Base-by-base conservation (phyloP, 2,888 invertebrate species). In the Caenorhabditis uteleia region DNA sequence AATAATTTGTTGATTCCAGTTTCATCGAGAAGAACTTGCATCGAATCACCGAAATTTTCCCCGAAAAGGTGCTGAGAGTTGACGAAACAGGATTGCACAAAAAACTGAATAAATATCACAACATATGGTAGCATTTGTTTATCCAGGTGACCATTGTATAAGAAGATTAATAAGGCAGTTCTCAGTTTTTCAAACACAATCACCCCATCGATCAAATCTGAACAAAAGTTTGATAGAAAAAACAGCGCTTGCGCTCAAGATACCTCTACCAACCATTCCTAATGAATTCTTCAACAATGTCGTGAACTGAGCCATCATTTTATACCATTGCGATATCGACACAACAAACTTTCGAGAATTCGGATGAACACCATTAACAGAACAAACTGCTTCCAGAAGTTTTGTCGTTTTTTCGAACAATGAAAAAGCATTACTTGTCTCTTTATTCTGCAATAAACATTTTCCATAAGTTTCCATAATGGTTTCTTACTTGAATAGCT, bases 201-300 rank as follows among this genome's bases (percentile, higher is more conserved):
- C 1, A 55, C 27, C 2, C 59, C 65, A 14, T 57, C 27, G 0
- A 23, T 18, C 16, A 20, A 7, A 10, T 50, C 61, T 61, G 38
- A 40, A 49, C 31, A 33, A 26, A 14, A 14, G 21, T 42, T 29
- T 23, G 1, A n/a, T 14, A 3, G n/a, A n/a, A n/a, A n/a, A n/a
- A n/a, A n/a, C n/a, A n/a, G n/a, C n/a, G 23, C 20, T 29, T 18
- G 31, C 10, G 3, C n/a, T 10, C 3, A 26, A 21, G 18, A 20
- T 5, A 20, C 4, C 20, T 8, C 7, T 39, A 6, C 21, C 18
- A 20, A 67, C 62, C 53, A 56, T 46, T 57, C 8, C 45, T 26
- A 26, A 68, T 39, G 7, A 59, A 12, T 26, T 25, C 45, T 66
- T 68, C 7, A 70, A 39, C 21, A 70, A 36, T n/a, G 50, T 18